Base-by-base conservation (phyloP, 92 coral and sea anemone genomes). In the Porites lobata region DNA sequence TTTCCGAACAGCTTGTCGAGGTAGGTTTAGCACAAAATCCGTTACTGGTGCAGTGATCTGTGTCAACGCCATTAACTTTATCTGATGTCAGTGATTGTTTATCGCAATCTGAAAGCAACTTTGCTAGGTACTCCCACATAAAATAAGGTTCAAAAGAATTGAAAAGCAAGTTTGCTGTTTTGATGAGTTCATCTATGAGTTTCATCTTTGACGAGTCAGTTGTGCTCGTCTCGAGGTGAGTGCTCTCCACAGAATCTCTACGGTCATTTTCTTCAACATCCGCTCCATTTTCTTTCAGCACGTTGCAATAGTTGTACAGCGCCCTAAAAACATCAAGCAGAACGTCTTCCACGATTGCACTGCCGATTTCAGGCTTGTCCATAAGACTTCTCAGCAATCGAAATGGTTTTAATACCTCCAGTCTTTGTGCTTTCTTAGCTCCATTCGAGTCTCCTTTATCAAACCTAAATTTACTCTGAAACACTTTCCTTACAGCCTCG, bases 71-170 rank as follows among this genome's bases (percentile, higher is more conserved):
- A 59, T 19, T 77, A 53, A 86, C 94, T 32, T 50, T 75, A 67
- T 59, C 72, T 1, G 22, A 29, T 17, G 58, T 72, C 7, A 54
- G 18, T 24, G 22, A 3, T 22, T 63, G 85, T 51, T 80, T 82
- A 32, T 90, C 85, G 65, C 99, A 94, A 6, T 86, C 88, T 1
- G 91, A 92, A 13, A 97, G 77, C 67, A 97, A 88, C 87, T 95
- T 94, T 32, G 98, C 95, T 15, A 94, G 87, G 88, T 95, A 95
- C 29, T 94, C 96, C 99, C 99, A 97, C 99, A 97, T 95, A 59
- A 97, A 97, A 65, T 95, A 97, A 7, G 99, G 99, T 77, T 97
- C 99, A 86, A 97, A 97, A 1, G 97, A 95, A 74, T 97, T 95
- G 86, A 97, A 97, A 12, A 97, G 90, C 15, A 97, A 81, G 85